phyloP scores from a whole-genome alignment of 2,888 invertebrate species.

The Drosophila yooni region DNA sequence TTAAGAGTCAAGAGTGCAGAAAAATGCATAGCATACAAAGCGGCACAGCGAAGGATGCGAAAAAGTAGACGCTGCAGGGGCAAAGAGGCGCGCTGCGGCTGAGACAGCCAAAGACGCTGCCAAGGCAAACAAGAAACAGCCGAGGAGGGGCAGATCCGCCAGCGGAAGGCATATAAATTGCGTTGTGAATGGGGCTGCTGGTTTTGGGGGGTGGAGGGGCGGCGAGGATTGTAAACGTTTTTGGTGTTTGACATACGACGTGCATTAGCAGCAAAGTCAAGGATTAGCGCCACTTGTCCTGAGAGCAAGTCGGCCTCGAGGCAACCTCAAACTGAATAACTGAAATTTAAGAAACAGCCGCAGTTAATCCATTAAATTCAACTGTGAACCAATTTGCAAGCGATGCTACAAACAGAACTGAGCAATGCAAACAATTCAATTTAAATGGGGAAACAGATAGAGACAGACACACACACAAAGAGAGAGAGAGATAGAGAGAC shows the following conservation, averaged over 20 bases:
- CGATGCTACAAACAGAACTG: constrained; percentile 9
- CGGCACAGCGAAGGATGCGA: constrained; percentile 28
- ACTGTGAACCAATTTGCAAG: constrained; percentile 70
- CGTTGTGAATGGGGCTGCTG: constrained; percentile 34
- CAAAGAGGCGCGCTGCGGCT: constrained; percentile 16
- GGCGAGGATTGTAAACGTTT: constrained; percentile 66
- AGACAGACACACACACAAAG: accelerated
- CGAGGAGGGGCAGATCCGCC: constrained; percentile 24
- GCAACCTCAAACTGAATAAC: constrained; percentile 11
- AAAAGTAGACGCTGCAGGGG: constrained; percentile 4
- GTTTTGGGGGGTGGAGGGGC: neutral
- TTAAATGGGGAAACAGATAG: constrained; percentile 38
- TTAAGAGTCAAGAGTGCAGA: constrained; percentile 79
- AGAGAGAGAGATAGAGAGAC: neutral
- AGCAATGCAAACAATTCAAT: constrained; percentile 70
- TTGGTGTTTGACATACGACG: constrained; percentile 80
- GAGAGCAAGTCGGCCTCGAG: constrained; percentile 53
- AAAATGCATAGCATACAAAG: constrained; percentile 78
- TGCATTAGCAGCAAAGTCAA: constrained; percentile 80
- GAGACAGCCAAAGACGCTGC: constrained; percentile 54
- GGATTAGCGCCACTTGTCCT: constrained; percentile 79
- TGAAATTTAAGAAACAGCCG: constrained; percentile 57
- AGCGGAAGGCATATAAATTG: constrained; percentile 75
- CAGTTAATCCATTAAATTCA: constrained; percentile 67
- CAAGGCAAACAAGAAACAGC: constrained; percentile 60